Evolutionary conservation across 1,140 invertebrate genomes (phyloP).

Genomic region (Euura saliciscinereae): DNA sequence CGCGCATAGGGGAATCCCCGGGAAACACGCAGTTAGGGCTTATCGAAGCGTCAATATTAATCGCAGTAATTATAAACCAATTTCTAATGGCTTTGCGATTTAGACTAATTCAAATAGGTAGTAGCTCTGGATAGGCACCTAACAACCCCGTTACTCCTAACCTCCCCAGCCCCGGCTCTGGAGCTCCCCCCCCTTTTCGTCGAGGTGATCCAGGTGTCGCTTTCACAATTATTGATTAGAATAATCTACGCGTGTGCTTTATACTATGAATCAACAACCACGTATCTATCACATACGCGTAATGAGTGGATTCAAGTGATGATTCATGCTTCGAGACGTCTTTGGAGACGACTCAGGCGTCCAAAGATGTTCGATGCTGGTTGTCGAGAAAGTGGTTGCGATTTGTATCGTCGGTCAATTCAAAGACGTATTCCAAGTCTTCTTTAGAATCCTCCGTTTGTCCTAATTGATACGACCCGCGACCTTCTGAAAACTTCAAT

Average conservation of each 20-base stretch:
- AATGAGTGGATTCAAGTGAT: not conserved
- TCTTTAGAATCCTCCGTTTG: too few relatives aligned
- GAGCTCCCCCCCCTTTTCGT: too few relatives aligned
- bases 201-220: not conserved
- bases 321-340: too few relatives aligned
- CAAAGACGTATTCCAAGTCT: too few relatives aligned
- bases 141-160: not conserved
- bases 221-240: not conserved
- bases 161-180: not conserved
- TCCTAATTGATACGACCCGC: too few relatives aligned
- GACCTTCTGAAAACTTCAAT: too few relatives aligned
- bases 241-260: not conserved
- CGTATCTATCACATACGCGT: not conserved
- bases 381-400: too few relatives aligned
- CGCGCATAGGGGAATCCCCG: not conserved
- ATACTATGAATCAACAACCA: too few relatives aligned
- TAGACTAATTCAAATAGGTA: conserved; percentile 3
- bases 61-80: not conserved
- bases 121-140: not conserved
- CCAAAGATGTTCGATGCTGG: too few relatives aligned
- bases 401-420: too few relatives aligned
- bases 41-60: conserved; percentile 7
- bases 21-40: conserved; percentile 6
- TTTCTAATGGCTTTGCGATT: conserved; percentile 5
- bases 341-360: too few relatives aligned